phyloP scores from a whole-genome alignment of 2,888 invertebrate species.

The Phorcus lineatus region DNA sequence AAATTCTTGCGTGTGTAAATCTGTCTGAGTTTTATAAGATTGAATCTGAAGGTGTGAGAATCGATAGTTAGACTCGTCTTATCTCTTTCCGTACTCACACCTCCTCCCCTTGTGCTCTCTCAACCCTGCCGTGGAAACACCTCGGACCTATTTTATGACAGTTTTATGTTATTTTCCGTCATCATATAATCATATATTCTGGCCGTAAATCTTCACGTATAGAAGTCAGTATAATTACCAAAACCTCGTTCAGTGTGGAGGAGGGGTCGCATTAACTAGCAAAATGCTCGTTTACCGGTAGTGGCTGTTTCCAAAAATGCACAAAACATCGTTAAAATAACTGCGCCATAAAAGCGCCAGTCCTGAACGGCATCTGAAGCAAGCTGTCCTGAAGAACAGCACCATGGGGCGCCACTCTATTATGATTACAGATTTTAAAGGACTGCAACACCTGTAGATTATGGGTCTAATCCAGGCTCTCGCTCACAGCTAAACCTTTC shows the following conservation, averaged over 20 bases:
- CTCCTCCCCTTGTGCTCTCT: too few relatives aligned
- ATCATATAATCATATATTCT: background rate
- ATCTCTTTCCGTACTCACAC: too few relatives aligned
- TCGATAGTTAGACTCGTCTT: too few relatives aligned
- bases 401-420: background rate
- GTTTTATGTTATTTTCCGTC: conserved; percentile 7
- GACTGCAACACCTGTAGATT: conserved; percentile 14
- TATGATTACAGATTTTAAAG: background rate
- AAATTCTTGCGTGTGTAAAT: too few relatives aligned
- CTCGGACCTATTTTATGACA: background rate
- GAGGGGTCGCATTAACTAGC: background rate
- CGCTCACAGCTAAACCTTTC: background rate
- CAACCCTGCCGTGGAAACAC: background rate
- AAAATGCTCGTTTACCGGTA: conserved; percentile 11
- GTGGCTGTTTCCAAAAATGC: background rate
- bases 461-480: background rate
- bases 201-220: background rate
- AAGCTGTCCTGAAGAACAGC: background rate
- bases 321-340: background rate
- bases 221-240: background rate
- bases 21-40: too few relatives aligned
- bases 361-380: background rate
- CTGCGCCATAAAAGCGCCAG: background rate
- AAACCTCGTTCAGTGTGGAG: too few relatives aligned
- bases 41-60: too few relatives aligned